Evolutionary conservation across 1,140 invertebrate genomes (phyloP), one percentile per base, ranked within the genome.

Genomic region (Probaryconus sp.): DNA sequence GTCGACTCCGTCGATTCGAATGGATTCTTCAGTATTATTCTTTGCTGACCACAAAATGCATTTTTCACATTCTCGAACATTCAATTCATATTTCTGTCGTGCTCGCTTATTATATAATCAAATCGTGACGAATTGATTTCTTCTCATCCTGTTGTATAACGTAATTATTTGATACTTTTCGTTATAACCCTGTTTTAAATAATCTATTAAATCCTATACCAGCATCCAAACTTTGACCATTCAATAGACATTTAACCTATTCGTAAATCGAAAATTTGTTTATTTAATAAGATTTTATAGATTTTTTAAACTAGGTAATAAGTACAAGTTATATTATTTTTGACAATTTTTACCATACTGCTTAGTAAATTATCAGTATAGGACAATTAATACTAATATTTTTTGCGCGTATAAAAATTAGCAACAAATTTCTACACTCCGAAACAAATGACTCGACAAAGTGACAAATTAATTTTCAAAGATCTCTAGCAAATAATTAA

Each of bases 1-100:
- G 77, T 69, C 77, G 74, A 65, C 53, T 77, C 55, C 67, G 69
- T 71, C 71, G 73, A 81, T 81, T 78, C 51, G 43, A 68, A 76
- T 76, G 67, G 68, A 77, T 78, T 76, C 65, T 65, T 60, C 31
- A 65, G 71, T 60, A 64, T 70, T 67, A 61, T 68, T 64, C 21
- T 7, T 16, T 38, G 20, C 13, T 47, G 45, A 70, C 72, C 65
- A 60, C 72, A 70, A 60, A 58, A 16, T 56, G 45, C 56, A 63
- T 58, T 64, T 63, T 74, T 67, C 31, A 47, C 21, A 58, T 61
- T 51, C 40, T 47, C 14, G 9, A 72, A 58, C 43, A 45, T 37
- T 24, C 16, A 50, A 30, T 45, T 65, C 28, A 40, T 56, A 53
- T 56, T 38, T 1, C 21, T 35, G 33, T 43, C 43, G 30, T 26